phyloP scores from a whole-genome alignment of 2,888 invertebrate genomes.

The Polydrusus cervinus region DNA sequence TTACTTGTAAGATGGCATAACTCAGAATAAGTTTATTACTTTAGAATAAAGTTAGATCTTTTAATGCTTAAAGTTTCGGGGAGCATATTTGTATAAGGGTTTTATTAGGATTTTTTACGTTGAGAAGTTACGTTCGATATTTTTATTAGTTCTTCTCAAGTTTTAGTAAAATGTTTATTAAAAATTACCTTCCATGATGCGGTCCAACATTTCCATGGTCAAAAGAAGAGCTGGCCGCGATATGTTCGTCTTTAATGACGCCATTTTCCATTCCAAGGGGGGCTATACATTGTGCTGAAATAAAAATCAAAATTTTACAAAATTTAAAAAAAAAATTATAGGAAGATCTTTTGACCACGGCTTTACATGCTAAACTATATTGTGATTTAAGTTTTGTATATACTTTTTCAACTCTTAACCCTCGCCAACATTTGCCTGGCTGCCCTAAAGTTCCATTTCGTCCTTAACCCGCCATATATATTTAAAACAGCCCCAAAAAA shows the following conservation, averaged over 20 bases:
- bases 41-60: slow-evolving; percentile 28
- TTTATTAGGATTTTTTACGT: slow-evolving; percentile 20
- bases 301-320: slow-evolving; percentile 58
- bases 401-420: too few species aligned
- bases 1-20: slow-evolving; percentile 26
- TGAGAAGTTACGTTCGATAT: background rate
- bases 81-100: slow-evolving; percentile 38
- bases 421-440: too few species aligned
- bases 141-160: background rate
- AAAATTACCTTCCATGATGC: slow-evolving; percentile 89
- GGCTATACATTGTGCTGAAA: slow-evolving; percentile 85
- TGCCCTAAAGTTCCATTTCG: background rate
- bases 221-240: slow-evolving; percentile 90
- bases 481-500: slow-evolving; percentile 12
- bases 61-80: slow-evolving; percentile 32
- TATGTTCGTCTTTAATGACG: slow-evolving; percentile 85
- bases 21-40: slow-evolving; percentile 45
- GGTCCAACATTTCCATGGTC: slow-evolving; percentile 90
- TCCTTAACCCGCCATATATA: background rate
- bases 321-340: too few species aligned
- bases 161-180: background rate
- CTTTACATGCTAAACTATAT: too few species aligned
- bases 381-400: too few species aligned
- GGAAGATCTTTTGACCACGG: too few species aligned
- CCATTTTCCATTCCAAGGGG: slow-evolving; percentile 92